These are phyloP conservation scores for Anguilla obscura DNA, from an alignment of 2,797 vertebrate genomes.

Conservation along the genomic window DNA sequence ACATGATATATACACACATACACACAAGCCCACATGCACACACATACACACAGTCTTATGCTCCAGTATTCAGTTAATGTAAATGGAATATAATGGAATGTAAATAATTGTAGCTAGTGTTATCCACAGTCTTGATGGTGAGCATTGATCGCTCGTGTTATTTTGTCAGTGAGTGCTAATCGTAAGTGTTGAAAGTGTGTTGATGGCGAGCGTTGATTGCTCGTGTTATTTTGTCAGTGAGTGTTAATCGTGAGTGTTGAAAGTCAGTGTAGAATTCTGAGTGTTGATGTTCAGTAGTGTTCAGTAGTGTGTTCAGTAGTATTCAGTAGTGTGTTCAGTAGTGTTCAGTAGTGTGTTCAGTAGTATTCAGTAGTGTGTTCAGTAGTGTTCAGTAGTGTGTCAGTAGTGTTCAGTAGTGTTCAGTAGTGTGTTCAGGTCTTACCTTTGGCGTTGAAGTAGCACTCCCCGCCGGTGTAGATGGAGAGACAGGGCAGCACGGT, in stretches of 20 bases:
- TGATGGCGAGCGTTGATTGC: not conserved
- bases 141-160: not conserved
- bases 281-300: not conserved
- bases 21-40: not conserved
- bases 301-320: not conserved
- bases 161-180: not conserved
- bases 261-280: not conserved
- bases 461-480: conserved; percentile 68
- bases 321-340: not conserved
- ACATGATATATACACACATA: not conserved
- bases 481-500: conserved; percentile 53
- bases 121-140: not conserved
- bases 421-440: conserved; percentile 3
- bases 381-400: no score
- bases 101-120: not conserved
- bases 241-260: not conserved
- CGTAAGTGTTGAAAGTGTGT: not conserved
- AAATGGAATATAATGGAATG: not conserved
- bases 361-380: no score
- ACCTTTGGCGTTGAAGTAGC: conserved; percentile 78
- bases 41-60: not conserved
- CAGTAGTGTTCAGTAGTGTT: not conserved
- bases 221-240: not conserved
- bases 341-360: not conserved
- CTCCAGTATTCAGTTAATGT: not conserved